These are phyloP conservation scores for Heliconius congener DNA, from an alignment of 1,140 invertebrate genomes.

Conservation along the genomic window DNA sequence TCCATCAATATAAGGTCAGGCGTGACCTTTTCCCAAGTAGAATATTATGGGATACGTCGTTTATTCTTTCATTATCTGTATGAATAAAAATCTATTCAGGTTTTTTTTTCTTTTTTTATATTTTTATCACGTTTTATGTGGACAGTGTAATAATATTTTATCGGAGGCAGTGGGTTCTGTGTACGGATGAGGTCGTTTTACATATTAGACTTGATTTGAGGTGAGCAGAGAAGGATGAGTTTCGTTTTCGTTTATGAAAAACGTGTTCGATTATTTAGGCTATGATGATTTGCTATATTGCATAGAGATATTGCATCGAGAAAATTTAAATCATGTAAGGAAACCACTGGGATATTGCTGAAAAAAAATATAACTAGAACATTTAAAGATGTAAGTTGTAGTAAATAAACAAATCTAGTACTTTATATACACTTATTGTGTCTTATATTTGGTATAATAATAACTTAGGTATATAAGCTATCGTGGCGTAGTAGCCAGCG, in stretches of 20 bases:
- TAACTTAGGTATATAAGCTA: too few relatives aligned
- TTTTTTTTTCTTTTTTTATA: conserved; percentile 11
- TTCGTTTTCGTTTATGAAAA: neutral
- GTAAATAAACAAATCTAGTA: too few relatives aligned
- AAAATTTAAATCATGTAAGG: too few relatives aligned
- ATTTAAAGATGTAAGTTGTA: too few relatives aligned
- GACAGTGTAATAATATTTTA: conserved; percentile 8
- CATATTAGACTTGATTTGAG: neutral
- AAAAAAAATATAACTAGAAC: too few relatives aligned
- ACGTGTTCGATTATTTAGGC: neutral
- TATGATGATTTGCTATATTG: too few relatives aligned
- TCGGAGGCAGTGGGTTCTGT: neutral
- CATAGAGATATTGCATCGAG: too few relatives aligned
- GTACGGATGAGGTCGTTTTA: neutral
- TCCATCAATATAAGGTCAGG: conserved; percentile 28
- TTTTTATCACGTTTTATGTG: conserved; percentile 10
- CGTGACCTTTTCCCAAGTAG: conserved; percentile 21
- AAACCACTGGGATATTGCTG: too few relatives aligned
- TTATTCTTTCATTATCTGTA: conserved; percentile 12
- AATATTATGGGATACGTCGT: conserved; percentile 17
- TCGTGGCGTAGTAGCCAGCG: too few relatives aligned
- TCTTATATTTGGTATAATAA: too few relatives aligned
- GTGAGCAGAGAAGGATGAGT: neutral
- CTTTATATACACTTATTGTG: too few relatives aligned
- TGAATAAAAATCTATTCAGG: conserved; percentile 6